phyloP scores from a whole-genome alignment of 2,797 vertebrate species.

The Sebastes nivosus region DNA sequence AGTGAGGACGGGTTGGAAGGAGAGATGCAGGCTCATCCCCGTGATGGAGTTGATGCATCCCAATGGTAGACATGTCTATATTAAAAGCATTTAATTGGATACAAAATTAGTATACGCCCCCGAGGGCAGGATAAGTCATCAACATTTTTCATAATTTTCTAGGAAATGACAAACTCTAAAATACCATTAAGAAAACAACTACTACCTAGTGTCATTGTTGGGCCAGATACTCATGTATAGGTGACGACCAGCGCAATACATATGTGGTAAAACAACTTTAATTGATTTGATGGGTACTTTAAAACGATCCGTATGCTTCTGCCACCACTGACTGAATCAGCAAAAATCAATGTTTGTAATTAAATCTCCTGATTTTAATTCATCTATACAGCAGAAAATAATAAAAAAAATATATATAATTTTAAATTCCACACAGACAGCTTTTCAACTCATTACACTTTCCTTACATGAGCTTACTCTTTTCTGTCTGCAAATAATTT shows the following conservation, averaged over 20 bases:
- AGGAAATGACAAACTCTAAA: background rate
- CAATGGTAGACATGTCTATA: too few relatives aligned
- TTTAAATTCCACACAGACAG: background rate
- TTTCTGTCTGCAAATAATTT: constrained; percentile 78
- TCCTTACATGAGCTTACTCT: constrained; percentile 49
- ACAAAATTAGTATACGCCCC: background rate
- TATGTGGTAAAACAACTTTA: background rate
- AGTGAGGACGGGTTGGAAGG: too few relatives aligned
- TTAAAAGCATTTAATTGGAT: background rate
- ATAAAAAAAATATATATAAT: background rate
- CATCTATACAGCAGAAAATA: background rate
- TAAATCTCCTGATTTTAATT: background rate
- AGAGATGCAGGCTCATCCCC: too few relatives aligned
- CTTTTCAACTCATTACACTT: constrained; percentile 54
- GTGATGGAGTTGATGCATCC: too few relatives aligned
- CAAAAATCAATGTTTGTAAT: background rate
- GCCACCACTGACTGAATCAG: background rate
- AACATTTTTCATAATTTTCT: background rate
- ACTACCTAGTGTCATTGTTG: background rate
- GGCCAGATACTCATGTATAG: background rate
- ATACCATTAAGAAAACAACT: too few relatives aligned
- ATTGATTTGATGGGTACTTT: background rate
- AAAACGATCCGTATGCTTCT: background rate
- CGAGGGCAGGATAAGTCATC: background rate
- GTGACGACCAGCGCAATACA: background rate